Conservation (phyloP, 2,888 invertebrate genomes). For the Habrosyne pyritoides region DNA sequence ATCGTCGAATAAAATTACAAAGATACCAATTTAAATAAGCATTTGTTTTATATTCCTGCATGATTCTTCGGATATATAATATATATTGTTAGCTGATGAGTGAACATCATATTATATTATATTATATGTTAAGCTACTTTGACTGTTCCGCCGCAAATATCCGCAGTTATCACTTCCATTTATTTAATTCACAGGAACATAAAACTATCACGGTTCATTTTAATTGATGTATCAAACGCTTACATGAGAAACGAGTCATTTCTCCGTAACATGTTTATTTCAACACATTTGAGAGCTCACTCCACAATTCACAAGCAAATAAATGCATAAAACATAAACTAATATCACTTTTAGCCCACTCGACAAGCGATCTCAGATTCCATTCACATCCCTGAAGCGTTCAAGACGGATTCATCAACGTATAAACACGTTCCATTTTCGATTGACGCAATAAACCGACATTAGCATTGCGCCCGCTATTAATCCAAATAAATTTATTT, state of each 20-base stretch:
- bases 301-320: not conserved
- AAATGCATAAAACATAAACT: constrained; percentile 3
- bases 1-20: no score
- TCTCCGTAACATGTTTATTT: constrained; percentile 3
- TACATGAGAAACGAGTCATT: not conserved
- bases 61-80: no score
- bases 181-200: not conserved
- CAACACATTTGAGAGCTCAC: not conserved
- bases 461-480: constrained; percentile 55
- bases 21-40: no score
- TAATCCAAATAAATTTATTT: constrained; percentile 72
- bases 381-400: constrained; percentile 17
- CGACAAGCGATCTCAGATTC: constrained; percentile 31
- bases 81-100: no score
- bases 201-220: not conserved
- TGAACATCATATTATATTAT: no score
- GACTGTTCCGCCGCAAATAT: not conserved
- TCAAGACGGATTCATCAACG: constrained; percentile 18
- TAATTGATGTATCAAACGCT: not conserved
- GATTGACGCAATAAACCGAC: constrained; percentile 64
- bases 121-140: no score
- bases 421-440: constrained; percentile 43
- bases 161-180: not conserved
- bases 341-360: constrained; percentile 6
- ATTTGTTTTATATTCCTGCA: no score